Evolutionary conservation across 2,113 vertebrate species (phyloP).

Genomic region (Rattus norvegicus): GRCr8 NC_086023.1:144888501-144889000

Average conservation of each 20-base stretch:
- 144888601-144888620: not conserved
- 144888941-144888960: too few species aligned
- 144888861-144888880: not conserved
- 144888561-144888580: not conserved
- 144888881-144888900: not conserved
- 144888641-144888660: slow-evolving; percentile 31
- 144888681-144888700: not conserved
- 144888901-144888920: not conserved
- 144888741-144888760: not conserved
- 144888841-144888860: not conserved
- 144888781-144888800: not conserved
- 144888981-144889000: too few species aligned
- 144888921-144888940: not conserved
- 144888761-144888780: not conserved
- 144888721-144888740: not conserved
- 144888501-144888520: not conserved
- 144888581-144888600: not conserved
- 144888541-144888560: not conserved
- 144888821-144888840: not conserved
- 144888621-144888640: slow-evolving; percentile 28
- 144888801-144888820: not conserved
- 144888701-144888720: not conserved
- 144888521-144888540: not conserved
- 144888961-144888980: rapidly evolving
- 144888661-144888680: slow-evolving; percentile 6